Percentiles rank a stretch among this genome's conserved stretches.
These are phyloP conservation scores for Maccullochella peelii DNA, from an alignment of 2,113 vertebrate species.

Conservation along the genomic window DNA sequence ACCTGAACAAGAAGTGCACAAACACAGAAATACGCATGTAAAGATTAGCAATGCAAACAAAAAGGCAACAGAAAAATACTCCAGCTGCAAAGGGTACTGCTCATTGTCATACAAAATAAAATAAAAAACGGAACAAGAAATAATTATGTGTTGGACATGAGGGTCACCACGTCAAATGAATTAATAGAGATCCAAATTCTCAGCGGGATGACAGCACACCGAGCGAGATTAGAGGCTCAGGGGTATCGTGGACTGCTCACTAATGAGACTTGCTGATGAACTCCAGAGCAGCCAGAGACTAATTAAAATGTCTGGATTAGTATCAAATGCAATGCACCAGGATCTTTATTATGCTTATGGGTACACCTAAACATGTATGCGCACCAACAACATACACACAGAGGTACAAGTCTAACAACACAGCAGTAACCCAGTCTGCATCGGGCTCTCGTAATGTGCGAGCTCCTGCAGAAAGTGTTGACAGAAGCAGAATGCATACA, in stretches of 20 bases:
- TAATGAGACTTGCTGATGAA: conserved; percentile 71
- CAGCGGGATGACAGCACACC: conserved; percentile 44
- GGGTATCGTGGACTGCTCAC: conserved; percentile 34
- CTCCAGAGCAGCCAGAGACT: conserved; percentile 52
- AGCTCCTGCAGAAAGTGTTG: conserved; percentile 58
- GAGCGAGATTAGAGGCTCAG: conserved; percentile 61
- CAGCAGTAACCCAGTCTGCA: conserved; percentile 16
- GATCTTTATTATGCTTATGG: conserved; percentile 9
- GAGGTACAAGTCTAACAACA: not conserved
- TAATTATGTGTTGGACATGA: conserved; percentile 38
- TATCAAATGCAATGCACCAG: conserved; percentile 16
- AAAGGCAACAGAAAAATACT: not conserved
- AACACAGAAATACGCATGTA: conserved; percentile 12
- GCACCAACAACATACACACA: conserved; percentile 29
- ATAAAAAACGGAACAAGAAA: conserved; percentile 23
- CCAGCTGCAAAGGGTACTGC: not conserved
- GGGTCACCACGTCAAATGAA: conserved; percentile 57
- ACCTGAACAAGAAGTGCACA: conserved; percentile 83
- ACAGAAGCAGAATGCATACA: conserved; percentile 55
- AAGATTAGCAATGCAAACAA: conserved; percentile 1
- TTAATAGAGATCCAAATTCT: conserved; percentile 63
- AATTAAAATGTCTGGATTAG: conserved; percentile 65
- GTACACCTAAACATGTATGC: conserved; percentile 22
- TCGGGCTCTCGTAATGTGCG: conserved; percentile 20
- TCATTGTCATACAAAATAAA: not conserved